Base-by-base conservation (phyloP, 2,888 invertebrate genomes). In the Spilosoma lubricipeda region DNA sequence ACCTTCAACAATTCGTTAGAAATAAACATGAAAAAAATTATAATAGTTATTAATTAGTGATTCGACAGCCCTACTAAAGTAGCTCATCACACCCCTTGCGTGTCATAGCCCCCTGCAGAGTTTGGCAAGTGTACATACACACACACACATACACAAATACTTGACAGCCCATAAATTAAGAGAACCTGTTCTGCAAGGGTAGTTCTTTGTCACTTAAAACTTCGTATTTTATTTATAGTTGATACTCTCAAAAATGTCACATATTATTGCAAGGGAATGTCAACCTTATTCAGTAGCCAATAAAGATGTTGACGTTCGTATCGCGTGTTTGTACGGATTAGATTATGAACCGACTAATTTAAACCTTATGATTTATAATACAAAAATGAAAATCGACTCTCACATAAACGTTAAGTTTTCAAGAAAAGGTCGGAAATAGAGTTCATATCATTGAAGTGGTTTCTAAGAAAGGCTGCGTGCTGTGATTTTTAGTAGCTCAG, bases 91-190 rank as follows among this genome's bases (percentile, higher is more conserved):
- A 93, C 93, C 94, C 94, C 91, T 92, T 89, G 90, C 89, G 85
- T 88, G 88, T 86, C 87, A 86, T 82, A 88, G 88, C 92, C 94
- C 93, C 92, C 91, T 90, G 90, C 89, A 79, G 92, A 82, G 92
- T 89, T 91, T 89, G 90, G 90, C 93, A 91, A 93, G 93, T 91
- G 92, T 79, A 87, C 87, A 84, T 89, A 86, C 89, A 83, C 79
- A 67, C 82, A 86, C 79, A 86, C 79, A 84, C 82, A 45, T 15
- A 39, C 39, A 39, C 8, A 88, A 85, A 89, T 90, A 80, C 91
- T 89, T 91, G 92, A 93, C 93, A 92, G 88, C 88, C 87, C 89
- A 93, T 95, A 95, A 94, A 95, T 95, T 94, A 91, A 91, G 93
- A 92, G 89, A 93, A 95, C 95, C 95, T 94, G 94, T 92, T 92